phyloP scores from a whole-genome alignment of 2,113 vertebrate species.

The Micromys minutus region DNA sequence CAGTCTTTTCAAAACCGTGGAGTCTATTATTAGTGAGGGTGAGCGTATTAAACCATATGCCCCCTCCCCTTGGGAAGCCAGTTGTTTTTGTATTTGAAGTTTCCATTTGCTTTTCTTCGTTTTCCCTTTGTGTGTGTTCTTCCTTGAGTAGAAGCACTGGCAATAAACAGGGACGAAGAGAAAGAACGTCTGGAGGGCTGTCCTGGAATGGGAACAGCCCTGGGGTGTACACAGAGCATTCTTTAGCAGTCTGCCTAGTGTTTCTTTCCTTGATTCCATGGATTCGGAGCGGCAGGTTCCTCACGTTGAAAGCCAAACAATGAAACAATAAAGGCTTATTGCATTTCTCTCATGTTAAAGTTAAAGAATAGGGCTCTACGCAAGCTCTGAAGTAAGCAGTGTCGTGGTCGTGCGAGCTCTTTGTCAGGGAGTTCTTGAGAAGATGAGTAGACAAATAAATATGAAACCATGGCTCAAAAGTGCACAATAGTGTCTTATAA shows the following conservation, averaged over 20 bases:
- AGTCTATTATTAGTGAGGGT: slow-evolving; percentile 78
- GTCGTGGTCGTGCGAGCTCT: not conserved
- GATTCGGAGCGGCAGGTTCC: not conserved
- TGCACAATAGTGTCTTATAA: no score
- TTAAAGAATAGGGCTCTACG: not conserved
- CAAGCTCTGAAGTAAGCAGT: slow-evolving; percentile 8
- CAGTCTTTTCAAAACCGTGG: slow-evolving; percentile 76
- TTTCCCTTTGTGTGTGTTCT: slow-evolving; percentile 14
- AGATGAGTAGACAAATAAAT: not conserved
- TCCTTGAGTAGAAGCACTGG: not conserved
- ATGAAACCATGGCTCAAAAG: not conserved
- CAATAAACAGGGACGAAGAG: slow-evolving; percentile 38
- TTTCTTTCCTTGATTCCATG: slow-evolving; percentile 34
- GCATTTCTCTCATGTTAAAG: slow-evolving; percentile 33
- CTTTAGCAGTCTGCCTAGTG: slow-evolving; percentile 59
- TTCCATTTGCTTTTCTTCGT: slow-evolving; percentile 58
- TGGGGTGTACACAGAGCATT: slow-evolving; percentile 22
- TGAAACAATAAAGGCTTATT: slow-evolving; percentile 16
- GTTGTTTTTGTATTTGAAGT: slow-evolving; percentile 68
- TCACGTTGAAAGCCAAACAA: not conserved
- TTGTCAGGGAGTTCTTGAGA: not conserved
- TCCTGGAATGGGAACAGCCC: slow-evolving; percentile 50
- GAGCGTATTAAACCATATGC: slow-evolving; percentile 69
- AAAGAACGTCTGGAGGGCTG: not conserved
- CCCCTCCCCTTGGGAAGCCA: slow-evolving; percentile 57